These are phyloP conservation scores for Temnothorax unifasciatus DNA, from an alignment of 2,888 invertebrate genomes.

Conservation along the genomic window DNA sequence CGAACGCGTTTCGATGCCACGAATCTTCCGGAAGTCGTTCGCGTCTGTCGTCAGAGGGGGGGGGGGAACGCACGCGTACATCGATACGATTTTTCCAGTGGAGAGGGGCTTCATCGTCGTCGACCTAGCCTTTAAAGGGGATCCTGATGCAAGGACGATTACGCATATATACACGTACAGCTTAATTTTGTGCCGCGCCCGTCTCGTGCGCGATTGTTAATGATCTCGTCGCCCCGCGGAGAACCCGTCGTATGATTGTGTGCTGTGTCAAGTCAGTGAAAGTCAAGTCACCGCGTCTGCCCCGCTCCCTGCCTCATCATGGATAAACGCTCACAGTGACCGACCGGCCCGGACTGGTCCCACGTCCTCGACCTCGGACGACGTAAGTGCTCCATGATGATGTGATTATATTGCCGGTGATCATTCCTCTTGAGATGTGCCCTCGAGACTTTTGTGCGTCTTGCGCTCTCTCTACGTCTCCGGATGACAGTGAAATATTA, in stretches of 20 bases:
- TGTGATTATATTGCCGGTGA: slow-evolving; percentile 25
- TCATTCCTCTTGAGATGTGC: slow-evolving; percentile 3
- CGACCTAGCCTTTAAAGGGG: slow-evolving; percentile 16
- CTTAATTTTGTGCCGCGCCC: slow-evolving; percentile 47
- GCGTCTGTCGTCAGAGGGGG: neutral
- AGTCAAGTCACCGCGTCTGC: slow-evolving; percentile 66
- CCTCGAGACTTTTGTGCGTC: neutral
- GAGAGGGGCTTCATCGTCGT: slow-evolving; percentile 26
- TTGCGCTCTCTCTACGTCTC: neutral
- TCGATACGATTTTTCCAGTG: slow-evolving; percentile 66
- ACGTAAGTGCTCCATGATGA: slow-evolving; percentile 67
- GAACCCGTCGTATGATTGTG: slow-evolving; percentile 65
- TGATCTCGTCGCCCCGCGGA: slow-evolving; percentile 43
- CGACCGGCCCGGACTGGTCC: slow-evolving; percentile 72
- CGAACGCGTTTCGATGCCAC: slow-evolving; percentile 19
- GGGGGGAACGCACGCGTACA: slow-evolving; percentile 28
- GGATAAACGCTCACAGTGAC: slow-evolving; percentile 75
- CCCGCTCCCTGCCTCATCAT: slow-evolving; percentile 62
- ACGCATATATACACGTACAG: neutral
- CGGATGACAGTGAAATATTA: slow-evolving; percentile 17
- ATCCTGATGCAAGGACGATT: slow-evolving; percentile 27
- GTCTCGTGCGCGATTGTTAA: slow-evolving; percentile 61
- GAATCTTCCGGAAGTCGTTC: slow-evolving; percentile 59
- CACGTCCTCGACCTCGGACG: slow-evolving; percentile 62
- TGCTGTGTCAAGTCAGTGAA: slow-evolving; percentile 80